Evolutionary conservation across 2,113 vertebrate species (phyloP).

Genomic region (Nycticryphes semicollaris): DNA sequence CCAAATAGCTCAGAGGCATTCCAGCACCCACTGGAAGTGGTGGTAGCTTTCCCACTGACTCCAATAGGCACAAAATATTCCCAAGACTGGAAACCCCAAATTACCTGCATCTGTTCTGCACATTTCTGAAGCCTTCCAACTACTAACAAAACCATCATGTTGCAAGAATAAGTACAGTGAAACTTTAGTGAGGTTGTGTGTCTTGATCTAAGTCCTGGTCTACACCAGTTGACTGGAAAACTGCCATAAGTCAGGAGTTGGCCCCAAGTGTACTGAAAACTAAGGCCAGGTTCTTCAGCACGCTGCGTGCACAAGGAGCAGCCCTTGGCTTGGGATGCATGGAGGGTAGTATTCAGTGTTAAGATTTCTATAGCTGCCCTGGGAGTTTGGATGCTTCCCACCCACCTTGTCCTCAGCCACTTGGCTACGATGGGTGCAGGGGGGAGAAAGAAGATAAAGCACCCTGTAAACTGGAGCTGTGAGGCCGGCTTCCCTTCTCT

Average conservation of each 20-base stretch:
- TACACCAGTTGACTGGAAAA: constrained; percentile 12
- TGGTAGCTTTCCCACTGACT: neutral
- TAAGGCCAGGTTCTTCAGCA: neutral
- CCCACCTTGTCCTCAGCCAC: neutral
- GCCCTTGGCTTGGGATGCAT: neutral
- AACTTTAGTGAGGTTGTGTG: neutral
- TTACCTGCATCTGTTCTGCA: constrained; percentile 5
- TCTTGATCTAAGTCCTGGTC: neutral
- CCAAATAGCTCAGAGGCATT: neutral
- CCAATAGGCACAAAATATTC: neutral
- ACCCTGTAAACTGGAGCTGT: neutral
- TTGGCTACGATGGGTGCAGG: neutral
- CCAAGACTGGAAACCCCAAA: neutral
- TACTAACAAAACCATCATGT: constrained; percentile 19
- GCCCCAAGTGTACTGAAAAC: neutral
- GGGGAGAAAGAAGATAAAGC: neutral
- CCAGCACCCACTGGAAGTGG: neutral
- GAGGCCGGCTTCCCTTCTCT: neutral
- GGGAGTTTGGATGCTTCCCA: neutral
- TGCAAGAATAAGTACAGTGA: neutral
- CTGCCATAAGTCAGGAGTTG: neutral
- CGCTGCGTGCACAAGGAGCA: neutral
- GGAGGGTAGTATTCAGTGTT: neutral
- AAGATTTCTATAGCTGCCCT: neutral
- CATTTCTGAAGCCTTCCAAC: constrained; percentile 39